Evolutionary conservation across 2,888 invertebrate genomes (phyloP).

Genomic region (Tribolium freemani): DNA sequence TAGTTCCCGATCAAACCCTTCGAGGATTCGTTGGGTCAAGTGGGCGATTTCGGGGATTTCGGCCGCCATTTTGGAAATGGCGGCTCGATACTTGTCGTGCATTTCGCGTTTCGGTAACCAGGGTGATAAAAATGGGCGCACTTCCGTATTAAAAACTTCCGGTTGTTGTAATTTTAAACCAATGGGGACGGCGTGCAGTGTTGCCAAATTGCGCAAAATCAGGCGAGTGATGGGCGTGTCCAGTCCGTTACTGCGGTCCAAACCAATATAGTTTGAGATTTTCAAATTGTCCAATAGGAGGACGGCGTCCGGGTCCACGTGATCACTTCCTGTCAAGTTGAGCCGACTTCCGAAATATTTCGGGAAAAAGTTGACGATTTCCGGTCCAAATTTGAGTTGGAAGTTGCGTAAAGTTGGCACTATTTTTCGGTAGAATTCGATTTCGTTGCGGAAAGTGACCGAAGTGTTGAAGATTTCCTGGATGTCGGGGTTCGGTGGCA

Average conservation of each 20-base stretch:
- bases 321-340: conserved; percentile 4
- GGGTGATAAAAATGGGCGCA: background rate
- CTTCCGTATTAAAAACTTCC: background rate
- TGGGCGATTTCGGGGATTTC: background rate
- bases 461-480: conserved; percentile 38
- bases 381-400: conserved; percentile 29
- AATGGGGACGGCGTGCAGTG: conserved; percentile 35
- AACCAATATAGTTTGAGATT: conserved; percentile 8
- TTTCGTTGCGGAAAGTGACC: conserved; percentile 44
- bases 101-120: background rate
- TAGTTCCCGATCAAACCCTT: background rate
- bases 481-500: conserved; percentile 1
- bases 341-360: conserved; percentile 41
- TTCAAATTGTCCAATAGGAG: conserved; percentile 42
- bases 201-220: conserved; percentile 34
- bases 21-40: background rate
- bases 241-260: conserved; percentile 32
- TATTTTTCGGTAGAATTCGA: conserved; percentile 40
- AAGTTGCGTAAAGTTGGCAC: conserved; percentile 34
- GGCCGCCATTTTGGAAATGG: background rate
- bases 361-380: conserved; percentile 35
- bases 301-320: conserved; percentile 35
- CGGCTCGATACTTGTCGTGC: background rate
- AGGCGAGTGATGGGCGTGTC: conserved; percentile 27
- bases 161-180: background rate